These are phyloP conservation scores for Harpalus rufipes DNA, from an alignment of 2,888 invertebrate species.

Conservation along the genomic window DNA sequence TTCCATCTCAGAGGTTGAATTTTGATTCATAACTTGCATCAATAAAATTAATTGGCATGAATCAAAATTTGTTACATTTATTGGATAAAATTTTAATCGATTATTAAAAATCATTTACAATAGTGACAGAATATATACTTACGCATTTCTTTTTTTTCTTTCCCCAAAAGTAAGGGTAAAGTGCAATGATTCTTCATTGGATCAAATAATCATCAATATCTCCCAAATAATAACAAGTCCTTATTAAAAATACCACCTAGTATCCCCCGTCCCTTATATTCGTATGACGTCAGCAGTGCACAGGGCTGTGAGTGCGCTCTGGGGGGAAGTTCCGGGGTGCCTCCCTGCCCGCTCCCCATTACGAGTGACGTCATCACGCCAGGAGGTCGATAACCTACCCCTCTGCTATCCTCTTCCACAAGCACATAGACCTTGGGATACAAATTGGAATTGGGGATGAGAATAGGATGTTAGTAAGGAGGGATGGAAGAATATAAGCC, in stretches of 20 bases:
- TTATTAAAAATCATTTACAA: too few species aligned
- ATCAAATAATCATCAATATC: not conserved
- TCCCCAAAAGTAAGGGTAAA: too few species aligned
- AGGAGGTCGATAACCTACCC: conserved; percentile 63
- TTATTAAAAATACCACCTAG: not conserved
- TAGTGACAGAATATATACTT: too few species aligned
- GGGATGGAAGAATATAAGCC: not conserved
- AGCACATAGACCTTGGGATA: conserved; percentile 14
- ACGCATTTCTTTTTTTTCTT: too few species aligned
- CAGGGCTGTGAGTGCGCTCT: not conserved
- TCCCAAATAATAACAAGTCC: not conserved
- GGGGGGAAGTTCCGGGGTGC: conserved; percentile 46
- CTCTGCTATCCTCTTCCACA: not conserved
- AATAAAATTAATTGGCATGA: too few species aligned
- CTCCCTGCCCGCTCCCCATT: conserved; percentile 44
- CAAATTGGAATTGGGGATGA: conserved; percentile 17
- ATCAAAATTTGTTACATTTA: too few species aligned
- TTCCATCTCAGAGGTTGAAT: too few species aligned
- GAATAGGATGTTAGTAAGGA: not conserved
- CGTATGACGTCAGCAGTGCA: conserved; percentile 37
- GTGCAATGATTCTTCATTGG: too few species aligned
- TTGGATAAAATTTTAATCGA: too few species aligned
- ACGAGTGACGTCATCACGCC: conserved; percentile 62
- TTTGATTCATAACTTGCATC: too few species aligned
- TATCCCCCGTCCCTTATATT: not conserved